Base-by-base conservation (phyloP, 2,888 invertebrate species). In the Caenorhabditis wallacei region DNA sequence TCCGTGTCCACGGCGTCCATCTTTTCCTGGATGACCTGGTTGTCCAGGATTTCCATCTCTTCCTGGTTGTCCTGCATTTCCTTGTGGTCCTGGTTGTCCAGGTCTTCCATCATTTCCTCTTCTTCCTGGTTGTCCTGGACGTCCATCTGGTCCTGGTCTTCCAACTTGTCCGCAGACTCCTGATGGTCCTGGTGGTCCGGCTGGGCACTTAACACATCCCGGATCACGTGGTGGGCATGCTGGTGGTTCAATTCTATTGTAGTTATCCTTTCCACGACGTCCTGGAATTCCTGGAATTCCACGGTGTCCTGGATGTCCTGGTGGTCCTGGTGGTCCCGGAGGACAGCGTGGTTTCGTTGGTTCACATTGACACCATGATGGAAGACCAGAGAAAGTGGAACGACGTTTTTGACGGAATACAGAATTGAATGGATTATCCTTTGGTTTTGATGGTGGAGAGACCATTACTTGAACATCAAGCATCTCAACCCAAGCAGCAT, bases 381-480 rank as follows among this genome's bases (percentile, higher is more conserved):
- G 88, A 16, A 88, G 87, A n/a, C 87, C 86, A 69, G 83, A 79
- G 80, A 83, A 87, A 54, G 81, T 71, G 53, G 82, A 82, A 22
- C 56, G 75, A 66, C 87, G 75, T 78, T 88, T 88, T 80, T 87
- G 85, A 82, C 88, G 88, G 87, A 88, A 88, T 75, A 88, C 86
- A 54, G 79, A 80, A 71, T 85, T 84, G 85, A 87, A 87, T 64
- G 87, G 87, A 56, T 87, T 87, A 43, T 78, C 72, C 46, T 82
- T 71, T 56, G 87, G 87, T 78, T 88, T 85, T 68, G 88, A 85
- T 20, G 91, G 90, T 13, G 90, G 91, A 2, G 90, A 84, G 13
- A 90, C 90, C 30, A 84, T 82, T 53, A 88, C 83, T 71, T 88
- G 88, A 56, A 88, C 80, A 78, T 88, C 87, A 81, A 88, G 84